These are phyloP conservation scores for Agelastica alni DNA, from an alignment of 2,888 invertebrate genomes.

Conservation along the genomic window DNA sequence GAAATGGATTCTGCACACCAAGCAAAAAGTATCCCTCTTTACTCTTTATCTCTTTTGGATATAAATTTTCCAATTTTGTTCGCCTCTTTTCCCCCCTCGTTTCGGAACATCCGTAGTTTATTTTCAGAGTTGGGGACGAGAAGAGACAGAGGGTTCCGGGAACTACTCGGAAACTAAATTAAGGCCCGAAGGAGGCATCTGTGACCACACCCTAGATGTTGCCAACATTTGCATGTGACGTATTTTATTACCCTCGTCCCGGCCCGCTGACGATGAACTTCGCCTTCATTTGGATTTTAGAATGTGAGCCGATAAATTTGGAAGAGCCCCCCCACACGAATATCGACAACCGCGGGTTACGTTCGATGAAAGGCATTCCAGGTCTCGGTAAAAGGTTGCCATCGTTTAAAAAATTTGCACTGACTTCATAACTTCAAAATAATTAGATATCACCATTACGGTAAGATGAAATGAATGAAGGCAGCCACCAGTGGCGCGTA, in stretches of 20 bases:
- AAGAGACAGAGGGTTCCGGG: conserved; percentile 46
- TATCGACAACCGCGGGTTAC: conserved; percentile 22
- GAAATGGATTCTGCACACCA: conserved; percentile 32
- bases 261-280: conserved; percentile 17
- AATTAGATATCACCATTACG: no score
- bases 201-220: conserved; percentile 58
- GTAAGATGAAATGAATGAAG: no score
- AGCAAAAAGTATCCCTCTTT: conserved; percentile 50
- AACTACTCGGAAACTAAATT: conserved; percentile 58
- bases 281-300: conserved; percentile 28
- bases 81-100: no score
- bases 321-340: conserved; percentile 18
- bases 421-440: no score
- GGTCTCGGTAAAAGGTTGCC: no score
- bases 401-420: no score
- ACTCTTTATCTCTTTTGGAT: conserved; percentile 48
- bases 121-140: conserved; percentile 40
- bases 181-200: conserved; percentile 58
- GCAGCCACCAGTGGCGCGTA: no score
- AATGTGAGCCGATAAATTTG: conserved; percentile 34
- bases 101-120: conserved; percentile 51
- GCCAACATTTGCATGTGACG: conserved; percentile 59
- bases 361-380: no score
- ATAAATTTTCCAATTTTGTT: conserved; percentile 57
- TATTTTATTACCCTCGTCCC: conserved; percentile 57